Conservation (phyloP, 2,888 invertebrate species). For the Drosophila kambysellisi region DNA sequence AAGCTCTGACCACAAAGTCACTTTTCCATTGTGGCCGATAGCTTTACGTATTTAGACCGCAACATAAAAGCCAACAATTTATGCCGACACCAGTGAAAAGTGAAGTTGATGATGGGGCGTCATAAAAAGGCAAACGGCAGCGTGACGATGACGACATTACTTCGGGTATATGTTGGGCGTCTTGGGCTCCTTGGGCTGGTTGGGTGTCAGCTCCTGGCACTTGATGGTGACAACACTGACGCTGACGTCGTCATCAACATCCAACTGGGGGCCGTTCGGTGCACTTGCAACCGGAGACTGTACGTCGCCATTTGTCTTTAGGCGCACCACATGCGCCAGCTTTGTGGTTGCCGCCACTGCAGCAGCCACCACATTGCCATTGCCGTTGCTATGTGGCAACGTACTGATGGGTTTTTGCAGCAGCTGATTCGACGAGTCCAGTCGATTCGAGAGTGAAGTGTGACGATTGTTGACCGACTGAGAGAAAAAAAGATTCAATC, state of each 20-base stretch:
- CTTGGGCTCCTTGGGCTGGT: constrained; percentile 43
- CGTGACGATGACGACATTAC: constrained; percentile 61
- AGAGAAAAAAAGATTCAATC: background rate
- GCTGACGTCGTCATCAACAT: constrained; percentile 54
- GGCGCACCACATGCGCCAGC: constrained; percentile 66
- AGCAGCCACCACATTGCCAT: constrained; percentile 61
- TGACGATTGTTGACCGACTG: constrained; percentile 83
- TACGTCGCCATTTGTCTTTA: constrained; percentile 54
- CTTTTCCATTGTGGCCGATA: constrained; percentile 44
- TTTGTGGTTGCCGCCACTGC: constrained; percentile 70
- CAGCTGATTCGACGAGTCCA: constrained; percentile 81
- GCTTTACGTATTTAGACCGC: constrained; percentile 37
- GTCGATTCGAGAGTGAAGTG: constrained; percentile 82
- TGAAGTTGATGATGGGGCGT: constrained; percentile 49
- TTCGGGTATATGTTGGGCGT: constrained; percentile 68
- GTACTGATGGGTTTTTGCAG: constrained; percentile 72
- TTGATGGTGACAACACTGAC: constrained; percentile 64
- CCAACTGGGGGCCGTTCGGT: constrained; percentile 28
- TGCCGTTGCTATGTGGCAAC: constrained; percentile 62
- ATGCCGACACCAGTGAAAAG: constrained; percentile 67
- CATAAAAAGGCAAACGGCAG: constrained; percentile 49
- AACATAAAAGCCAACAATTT: constrained; percentile 64
- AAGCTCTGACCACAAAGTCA: constrained; percentile 51
- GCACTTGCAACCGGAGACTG: constrained; percentile 41
- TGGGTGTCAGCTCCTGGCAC: constrained; percentile 53